phyloP scores from a whole-genome alignment of 2,888 invertebrate species.

The Diachrysia chrysitis region DNA sequence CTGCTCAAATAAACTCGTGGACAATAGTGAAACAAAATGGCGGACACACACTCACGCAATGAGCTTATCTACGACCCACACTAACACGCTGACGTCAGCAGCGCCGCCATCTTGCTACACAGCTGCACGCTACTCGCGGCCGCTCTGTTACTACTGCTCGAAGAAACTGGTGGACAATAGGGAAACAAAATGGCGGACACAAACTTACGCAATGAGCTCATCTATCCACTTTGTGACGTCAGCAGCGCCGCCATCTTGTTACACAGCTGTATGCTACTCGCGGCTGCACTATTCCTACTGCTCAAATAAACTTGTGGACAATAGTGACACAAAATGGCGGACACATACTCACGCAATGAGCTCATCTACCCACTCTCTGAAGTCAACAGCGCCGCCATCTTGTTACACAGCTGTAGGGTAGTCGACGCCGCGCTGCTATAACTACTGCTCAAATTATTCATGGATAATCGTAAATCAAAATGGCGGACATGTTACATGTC shows the following conservation, averaged over 20 bases:
- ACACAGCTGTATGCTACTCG: conserved; percentile 34
- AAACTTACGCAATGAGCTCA: too few relatives aligned
- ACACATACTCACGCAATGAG: too few relatives aligned
- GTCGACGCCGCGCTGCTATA: conserved; percentile 46
- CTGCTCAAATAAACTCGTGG: conserved; percentile 47
- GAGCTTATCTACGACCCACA: too few relatives aligned
- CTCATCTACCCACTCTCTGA: background rate
- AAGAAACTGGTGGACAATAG: conserved; percentile 38
- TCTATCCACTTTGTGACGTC: background rate
- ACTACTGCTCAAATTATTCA: conserved; percentile 43
- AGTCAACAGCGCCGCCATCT: conserved; percentile 41
- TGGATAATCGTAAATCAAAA: conserved; percentile 10
- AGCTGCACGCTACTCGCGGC: conserved; percentile 43
- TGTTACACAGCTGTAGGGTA: conserved; percentile 36
- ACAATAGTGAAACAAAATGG: conserved; percentile 6
- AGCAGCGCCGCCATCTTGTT: conserved; percentile 42
- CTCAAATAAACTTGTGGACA: conserved; percentile 45
- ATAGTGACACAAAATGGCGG: background rate
- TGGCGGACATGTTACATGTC: background rate
- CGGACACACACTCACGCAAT: too few relatives aligned
- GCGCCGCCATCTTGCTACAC: conserved; percentile 33
- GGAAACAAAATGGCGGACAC: background rate
- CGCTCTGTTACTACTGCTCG: conserved; percentile 46
- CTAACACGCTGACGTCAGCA: conserved; percentile 17
- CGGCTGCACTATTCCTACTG: conserved; percentile 46